Evolutionary conservation across 2,113 vertebrate genomes (phyloP).

Genomic region (Microcebus murinus): DNA sequence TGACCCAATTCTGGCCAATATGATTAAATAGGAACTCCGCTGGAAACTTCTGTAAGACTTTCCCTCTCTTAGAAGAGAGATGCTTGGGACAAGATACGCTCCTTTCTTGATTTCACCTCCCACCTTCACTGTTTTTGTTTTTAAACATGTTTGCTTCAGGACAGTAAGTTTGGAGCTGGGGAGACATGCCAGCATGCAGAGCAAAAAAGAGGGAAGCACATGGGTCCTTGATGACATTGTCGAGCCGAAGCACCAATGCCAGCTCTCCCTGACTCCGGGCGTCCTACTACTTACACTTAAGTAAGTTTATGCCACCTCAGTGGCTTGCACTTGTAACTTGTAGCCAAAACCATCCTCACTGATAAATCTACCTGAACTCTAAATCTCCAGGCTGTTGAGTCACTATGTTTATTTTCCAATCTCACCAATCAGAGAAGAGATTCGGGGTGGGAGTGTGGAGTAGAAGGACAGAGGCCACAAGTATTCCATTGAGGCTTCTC

Average conservation of each 20-base stretch:
- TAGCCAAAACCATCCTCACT: not conserved
- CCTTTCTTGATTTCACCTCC: not conserved
- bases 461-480: not conserved
- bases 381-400: not conserved
- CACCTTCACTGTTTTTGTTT: not conserved
- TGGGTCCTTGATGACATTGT: not conserved
- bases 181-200: not conserved
- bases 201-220: not conserved
- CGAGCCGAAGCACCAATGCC: accelerated
- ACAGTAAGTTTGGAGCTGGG: not conserved
- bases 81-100: not conserved
- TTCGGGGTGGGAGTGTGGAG: not conserved
- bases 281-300: not conserved
- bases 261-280: not conserved
- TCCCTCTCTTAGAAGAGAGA: not conserved
- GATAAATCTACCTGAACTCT: not conserved
- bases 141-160: not conserved
- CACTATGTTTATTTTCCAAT: not conserved
- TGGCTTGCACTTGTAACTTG: not conserved
- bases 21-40: not conserved
- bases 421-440: not conserved
- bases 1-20: not conserved
- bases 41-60: not conserved
- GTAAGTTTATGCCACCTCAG: not conserved
- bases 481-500: not conserved